Evolutionary conservation across 2,888 invertebrate genomes (phyloP).

Genomic region (Fabriciana adippe): DNA sequence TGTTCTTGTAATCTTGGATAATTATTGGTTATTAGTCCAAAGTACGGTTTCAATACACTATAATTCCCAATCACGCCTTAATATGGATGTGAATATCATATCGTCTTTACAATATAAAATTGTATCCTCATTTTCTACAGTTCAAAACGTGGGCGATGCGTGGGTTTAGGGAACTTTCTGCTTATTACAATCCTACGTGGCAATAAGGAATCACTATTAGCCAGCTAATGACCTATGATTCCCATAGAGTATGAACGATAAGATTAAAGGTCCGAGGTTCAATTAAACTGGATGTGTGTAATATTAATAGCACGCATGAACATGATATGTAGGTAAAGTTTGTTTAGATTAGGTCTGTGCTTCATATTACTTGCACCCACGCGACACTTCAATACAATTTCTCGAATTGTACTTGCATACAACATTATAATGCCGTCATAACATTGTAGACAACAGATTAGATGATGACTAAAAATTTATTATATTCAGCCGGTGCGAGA

Average conservation of each 20-base stretch:
- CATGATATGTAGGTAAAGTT: conserved; percentile 33
- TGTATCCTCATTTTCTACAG: conserved; percentile 46
- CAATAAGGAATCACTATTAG: conserved; percentile 57
- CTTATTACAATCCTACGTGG: conserved; percentile 65
- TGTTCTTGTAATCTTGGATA: too few species aligned
- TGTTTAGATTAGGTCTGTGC: conserved; percentile 29
- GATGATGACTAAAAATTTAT: too few species aligned
- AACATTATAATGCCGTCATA: too few species aligned
- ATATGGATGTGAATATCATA: conserved; percentile 9
- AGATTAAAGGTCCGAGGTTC: conserved; percentile 43
- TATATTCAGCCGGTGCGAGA: too few species aligned
- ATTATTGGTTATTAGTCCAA: too few species aligned
- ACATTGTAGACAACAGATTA: too few species aligned
- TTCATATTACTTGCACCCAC: conserved; percentile 32
- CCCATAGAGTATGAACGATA: conserved; percentile 27
- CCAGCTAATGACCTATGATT: conserved; percentile 53
- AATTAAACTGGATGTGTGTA: conserved; percentile 50
- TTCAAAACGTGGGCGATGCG: conserved; percentile 67
- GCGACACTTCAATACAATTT: conserved; percentile 6
- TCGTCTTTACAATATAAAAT: conserved; percentile 23
- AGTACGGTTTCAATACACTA: neutral
- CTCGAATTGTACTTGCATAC: neutral
- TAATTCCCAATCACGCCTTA: neutral
- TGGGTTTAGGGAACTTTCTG: conserved; percentile 73
- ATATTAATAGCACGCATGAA: conserved; percentile 53